These are phyloP conservation scores for Galendromus occidentalis DNA, from an alignment of 1,140 invertebrate genomes.

Conservation along the genomic window DNA sequence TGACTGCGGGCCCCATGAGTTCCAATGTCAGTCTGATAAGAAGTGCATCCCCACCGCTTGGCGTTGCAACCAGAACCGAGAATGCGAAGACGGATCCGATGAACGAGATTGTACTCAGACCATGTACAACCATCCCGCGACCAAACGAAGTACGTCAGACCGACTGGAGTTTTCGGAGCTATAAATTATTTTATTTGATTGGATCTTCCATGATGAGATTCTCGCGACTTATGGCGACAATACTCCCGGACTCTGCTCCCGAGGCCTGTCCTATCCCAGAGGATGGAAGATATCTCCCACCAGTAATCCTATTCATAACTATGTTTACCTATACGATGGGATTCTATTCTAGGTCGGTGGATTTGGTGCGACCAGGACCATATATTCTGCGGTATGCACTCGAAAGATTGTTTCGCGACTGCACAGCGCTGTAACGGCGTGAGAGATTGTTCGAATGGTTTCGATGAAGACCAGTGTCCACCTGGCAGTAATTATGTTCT, in stretches of 20 bases:
- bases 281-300: too few species aligned
- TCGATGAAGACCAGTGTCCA: slow-evolving; percentile 33
- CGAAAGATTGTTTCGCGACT: slow-evolving; percentile 15
- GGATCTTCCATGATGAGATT: too few species aligned
- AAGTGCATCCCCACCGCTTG: slow-evolving; percentile 15
- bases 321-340: too few species aligned
- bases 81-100: slow-evolving; percentile 17
- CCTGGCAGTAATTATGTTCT: slow-evolving; percentile 46
- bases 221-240: too few species aligned
- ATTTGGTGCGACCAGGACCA: not conserved
- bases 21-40: slow-evolving; percentile 6
- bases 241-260: too few species aligned
- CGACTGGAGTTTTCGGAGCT: too few species aligned
- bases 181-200: too few species aligned
- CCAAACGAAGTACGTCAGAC: too few species aligned
- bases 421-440: slow-evolving; percentile 16
- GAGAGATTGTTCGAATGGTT: slow-evolving; percentile 18
- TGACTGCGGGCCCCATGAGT: not conserved
- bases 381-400: slow-evolving; percentile 14
- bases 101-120: slow-evolving; percentile 13
- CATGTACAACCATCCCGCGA: too few species aligned
- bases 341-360: too few species aligned
- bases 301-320: too few species aligned
- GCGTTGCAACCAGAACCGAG: slow-evolving; percentile 13
- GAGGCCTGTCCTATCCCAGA: too few species aligned